Conservation (phyloP, 2,113 vertebrate species). For the Desmodus rotundus region DNA sequence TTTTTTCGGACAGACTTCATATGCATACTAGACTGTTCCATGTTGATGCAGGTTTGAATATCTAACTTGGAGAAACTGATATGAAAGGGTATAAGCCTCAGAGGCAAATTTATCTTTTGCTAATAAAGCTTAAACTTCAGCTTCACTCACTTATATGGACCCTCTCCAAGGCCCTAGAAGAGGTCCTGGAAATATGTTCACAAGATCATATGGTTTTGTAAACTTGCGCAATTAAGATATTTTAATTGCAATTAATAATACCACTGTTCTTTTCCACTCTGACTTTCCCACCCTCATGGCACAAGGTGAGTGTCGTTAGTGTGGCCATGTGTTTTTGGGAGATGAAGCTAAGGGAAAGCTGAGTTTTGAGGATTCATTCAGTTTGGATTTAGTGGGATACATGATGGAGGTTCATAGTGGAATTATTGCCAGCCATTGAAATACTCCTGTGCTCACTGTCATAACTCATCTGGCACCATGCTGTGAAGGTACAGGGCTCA, state of each 20-base stretch:
- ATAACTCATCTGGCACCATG: neutral
- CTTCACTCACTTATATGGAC: neutral
- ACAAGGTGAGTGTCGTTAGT: neutral
- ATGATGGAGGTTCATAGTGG: neutral
- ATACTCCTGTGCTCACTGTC: neutral
- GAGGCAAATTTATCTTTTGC: neutral
- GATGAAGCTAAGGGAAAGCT: slow-evolving; percentile 6
- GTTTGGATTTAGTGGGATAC: slow-evolving; percentile 7
- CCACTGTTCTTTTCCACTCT: neutral
- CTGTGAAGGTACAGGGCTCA: neutral
- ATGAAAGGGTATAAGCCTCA: neutral
- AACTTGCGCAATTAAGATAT: neutral
- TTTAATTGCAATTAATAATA: neutral
- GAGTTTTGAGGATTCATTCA: neutral
- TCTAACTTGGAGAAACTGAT: neutral
- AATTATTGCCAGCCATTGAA: neutral
- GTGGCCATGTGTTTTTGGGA: neutral
- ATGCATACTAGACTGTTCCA: neutral
- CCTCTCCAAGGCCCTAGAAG: neutral
- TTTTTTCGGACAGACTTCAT: too few species aligned
- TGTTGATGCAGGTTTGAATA: neutral
- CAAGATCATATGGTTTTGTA: neutral
- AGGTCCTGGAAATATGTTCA: neutral
- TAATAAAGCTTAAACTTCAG: neutral
- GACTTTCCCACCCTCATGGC: neutral